Percentiles rank a stretch among this genome's conserved stretches.
These are phyloP conservation scores for Epirrhoe alternata DNA, from an alignment of 2,888 invertebrate genomes.

Conservation along the genomic window DNA sequence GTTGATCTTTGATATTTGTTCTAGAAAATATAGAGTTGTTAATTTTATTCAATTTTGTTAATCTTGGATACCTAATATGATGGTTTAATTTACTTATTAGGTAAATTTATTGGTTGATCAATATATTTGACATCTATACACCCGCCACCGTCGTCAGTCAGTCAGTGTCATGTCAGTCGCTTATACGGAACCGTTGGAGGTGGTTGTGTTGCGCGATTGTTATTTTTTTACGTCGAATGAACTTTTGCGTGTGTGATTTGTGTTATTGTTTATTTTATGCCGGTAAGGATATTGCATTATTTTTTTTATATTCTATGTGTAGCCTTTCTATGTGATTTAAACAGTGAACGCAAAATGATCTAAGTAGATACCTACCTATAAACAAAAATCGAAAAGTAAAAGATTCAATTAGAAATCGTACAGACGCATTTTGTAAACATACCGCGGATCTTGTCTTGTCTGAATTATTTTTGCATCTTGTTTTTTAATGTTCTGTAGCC, in stretches of 20 bases:
- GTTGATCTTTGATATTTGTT: too few relatives aligned
- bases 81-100: too few relatives aligned
- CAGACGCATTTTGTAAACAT: constrained; percentile 10
- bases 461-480: not conserved
- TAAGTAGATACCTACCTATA: not conserved
- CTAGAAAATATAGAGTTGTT: too few relatives aligned
- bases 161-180: constrained; percentile 19
- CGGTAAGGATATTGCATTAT: constrained; percentile 12
- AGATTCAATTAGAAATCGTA: not conserved
- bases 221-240: constrained; percentile 18
- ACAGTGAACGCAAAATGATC: too few relatives aligned
- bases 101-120: too few relatives aligned
- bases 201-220: not conserved
- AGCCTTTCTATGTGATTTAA: too few relatives aligned
- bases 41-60: too few relatives aligned
- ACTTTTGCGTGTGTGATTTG: constrained; percentile 26
- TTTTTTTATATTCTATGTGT: not conserved
- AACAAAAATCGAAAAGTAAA: not conserved
- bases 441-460: not conserved
- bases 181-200: not conserved
- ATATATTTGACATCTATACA: too few relatives aligned
- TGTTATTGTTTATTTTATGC: constrained; percentile 8
- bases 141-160: not conserved
- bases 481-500: not conserved
- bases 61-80: too few relatives aligned